phyloP scores from a whole-genome alignment of 2,113 vertebrate genomes.

The Suncus etruscus region DNA sequence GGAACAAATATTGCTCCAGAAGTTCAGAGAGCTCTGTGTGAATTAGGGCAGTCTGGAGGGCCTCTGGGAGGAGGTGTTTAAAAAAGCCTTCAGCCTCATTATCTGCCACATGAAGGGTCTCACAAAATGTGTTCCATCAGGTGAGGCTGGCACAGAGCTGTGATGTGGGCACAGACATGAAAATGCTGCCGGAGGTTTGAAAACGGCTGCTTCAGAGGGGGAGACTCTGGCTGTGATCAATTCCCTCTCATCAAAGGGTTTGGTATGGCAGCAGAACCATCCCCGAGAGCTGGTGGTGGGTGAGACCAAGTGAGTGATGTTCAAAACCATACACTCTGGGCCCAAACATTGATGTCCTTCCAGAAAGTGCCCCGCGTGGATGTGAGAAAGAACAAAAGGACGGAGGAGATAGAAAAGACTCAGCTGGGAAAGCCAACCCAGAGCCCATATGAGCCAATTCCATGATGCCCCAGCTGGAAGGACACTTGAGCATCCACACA shows the following conservation, averaged over 20 bases:
- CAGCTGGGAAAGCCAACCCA: not conserved
- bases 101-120: not conserved
- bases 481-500: not conserved
- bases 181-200: slow-evolving; percentile 52
- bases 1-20: not conserved
- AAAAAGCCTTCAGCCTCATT: slow-evolving; percentile 42
- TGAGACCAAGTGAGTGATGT: slow-evolving; percentile 13
- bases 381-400: slow-evolving; percentile 71
- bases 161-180: not conserved
- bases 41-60: slow-evolving; percentile 30
- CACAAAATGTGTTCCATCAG: not conserved
- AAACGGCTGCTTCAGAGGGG: not conserved
- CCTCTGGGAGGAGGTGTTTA: slow-evolving; percentile 59
- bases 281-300: slow-evolving; percentile 26
- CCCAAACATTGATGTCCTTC: slow-evolving; percentile 76
- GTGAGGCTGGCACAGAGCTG: accelerated
- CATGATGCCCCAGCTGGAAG: not conserved
- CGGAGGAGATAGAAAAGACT: not conserved
- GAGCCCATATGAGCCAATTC: not conserved
- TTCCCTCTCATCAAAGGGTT: slow-evolving; percentile 59
- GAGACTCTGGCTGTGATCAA: slow-evolving; percentile 54
- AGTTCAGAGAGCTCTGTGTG: slow-evolving; percentile 30
- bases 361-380: slow-evolving; percentile 58
- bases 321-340: slow-evolving; percentile 20
- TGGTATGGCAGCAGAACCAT: slow-evolving; percentile 15